Evolutionary conservation across 2,888 invertebrate species (phyloP).

Genomic region (Lasioglossum vierecki): DNA sequence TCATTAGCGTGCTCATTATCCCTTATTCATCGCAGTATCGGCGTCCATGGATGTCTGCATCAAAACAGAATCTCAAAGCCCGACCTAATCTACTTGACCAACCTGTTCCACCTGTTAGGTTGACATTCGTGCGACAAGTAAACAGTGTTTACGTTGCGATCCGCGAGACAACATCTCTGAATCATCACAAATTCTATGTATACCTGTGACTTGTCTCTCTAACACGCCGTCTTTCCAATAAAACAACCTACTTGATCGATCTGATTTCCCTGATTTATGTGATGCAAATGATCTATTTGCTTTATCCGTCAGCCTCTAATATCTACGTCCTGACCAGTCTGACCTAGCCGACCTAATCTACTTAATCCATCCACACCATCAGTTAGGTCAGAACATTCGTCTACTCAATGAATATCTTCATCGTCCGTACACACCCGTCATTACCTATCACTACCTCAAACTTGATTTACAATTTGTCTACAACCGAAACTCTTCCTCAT

Average conservation of each 20-base stretch:
- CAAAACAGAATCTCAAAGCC: neutral
- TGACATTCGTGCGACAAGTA: neutral
- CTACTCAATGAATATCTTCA: neutral
- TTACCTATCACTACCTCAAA: neutral
- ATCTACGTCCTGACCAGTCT: neutral
- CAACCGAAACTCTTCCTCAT: neutral
- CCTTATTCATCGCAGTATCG: neutral
- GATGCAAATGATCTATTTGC: too few species aligned
- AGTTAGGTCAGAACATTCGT: neutral
- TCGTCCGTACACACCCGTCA: neutral
- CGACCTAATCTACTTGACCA: neutral
- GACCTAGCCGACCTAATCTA: neutral
- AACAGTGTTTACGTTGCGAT: neutral
- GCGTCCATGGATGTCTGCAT: neutral
- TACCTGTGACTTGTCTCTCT: neutral
- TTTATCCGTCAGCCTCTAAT: neutral
- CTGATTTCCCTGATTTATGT: neutral
- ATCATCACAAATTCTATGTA: neutral
- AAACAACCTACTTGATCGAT: too few species aligned
- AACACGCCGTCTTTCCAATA: neutral
- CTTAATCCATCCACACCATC: neutral
- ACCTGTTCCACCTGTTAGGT: conserved; percentile 12
- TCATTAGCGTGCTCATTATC: neutral
- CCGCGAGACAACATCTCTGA: neutral
- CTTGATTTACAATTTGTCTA: neutral